Percentiles rank a stretch among this genome's conserved stretches.
These are phyloP conservation scores for Pseudococcus longispinus DNA, from an alignment of 2,888 invertebrate species.

Conservation along the genomic window DNA sequence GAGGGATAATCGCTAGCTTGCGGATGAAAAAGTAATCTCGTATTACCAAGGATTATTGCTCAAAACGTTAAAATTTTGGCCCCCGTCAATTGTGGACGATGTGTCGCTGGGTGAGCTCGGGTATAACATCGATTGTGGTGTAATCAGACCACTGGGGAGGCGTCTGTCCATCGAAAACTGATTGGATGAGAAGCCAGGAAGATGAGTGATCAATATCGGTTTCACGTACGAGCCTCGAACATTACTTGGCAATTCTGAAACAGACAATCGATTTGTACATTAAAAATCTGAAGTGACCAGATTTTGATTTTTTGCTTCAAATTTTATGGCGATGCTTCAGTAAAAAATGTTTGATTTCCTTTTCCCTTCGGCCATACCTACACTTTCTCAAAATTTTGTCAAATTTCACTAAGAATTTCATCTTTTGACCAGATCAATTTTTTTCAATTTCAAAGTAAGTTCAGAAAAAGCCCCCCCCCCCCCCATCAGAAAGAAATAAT, in stretches of 20 bases:
- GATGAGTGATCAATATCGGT: constrained; percentile 81
- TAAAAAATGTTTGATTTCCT: too few species aligned
- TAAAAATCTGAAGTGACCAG: not conserved
- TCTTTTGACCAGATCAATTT: too few species aligned
- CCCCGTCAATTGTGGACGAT: constrained; percentile 73
- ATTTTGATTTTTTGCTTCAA: too few species aligned
- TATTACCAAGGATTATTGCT: not conserved
- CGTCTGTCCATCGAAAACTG: constrained; percentile 55
- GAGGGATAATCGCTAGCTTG: not conserved
- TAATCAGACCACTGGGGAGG: constrained; percentile 68
- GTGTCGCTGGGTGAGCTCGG: constrained; percentile 77
- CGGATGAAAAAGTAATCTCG: not conserved
- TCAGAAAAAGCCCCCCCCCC: too few species aligned
- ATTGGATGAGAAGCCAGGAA: constrained; percentile 70
- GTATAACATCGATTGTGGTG: constrained; percentile 70
- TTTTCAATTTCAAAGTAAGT: too few species aligned
- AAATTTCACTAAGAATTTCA: too few species aligned
- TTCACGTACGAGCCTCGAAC: constrained; percentile 83
- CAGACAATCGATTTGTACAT: not conserved
- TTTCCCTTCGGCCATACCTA: too few species aligned
- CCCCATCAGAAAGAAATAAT: too few species aligned
- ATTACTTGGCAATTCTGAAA: constrained; percentile 67
- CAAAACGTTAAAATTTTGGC: constrained; percentile 51
- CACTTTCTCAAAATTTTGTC: too few species aligned
- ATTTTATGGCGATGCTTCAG: too few species aligned